Percentiles rank a stretch among this genome's conserved stretches.
Conservation (phyloP, 2,888 invertebrate species). For the Molanna angustata region DNA sequence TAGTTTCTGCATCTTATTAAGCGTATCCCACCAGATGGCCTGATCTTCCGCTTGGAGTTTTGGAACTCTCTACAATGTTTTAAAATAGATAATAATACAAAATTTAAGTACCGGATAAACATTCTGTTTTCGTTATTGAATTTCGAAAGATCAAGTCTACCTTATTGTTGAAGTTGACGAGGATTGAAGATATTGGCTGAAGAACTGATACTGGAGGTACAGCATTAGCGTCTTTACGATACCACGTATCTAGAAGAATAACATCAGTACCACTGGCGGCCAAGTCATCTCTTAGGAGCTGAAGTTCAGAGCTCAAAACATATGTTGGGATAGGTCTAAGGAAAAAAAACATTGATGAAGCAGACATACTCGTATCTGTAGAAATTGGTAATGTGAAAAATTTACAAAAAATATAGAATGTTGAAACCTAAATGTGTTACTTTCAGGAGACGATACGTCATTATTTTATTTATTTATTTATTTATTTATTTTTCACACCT, state of each 20-base stretch:
- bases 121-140: too few species aligned
- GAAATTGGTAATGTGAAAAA: too few species aligned
- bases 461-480: too few species aligned
- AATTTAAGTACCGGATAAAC: too few species aligned
- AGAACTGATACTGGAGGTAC: constrained; percentile 93
- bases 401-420: too few species aligned
- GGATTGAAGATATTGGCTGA: constrained; percentile 95
- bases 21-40: constrained; percentile 96
- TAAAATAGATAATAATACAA: too few species aligned
- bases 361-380: too few species aligned
- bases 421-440: too few species aligned
- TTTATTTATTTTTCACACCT: too few species aligned
- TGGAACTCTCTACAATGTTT: constrained; percentile 81
- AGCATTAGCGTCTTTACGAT: constrained; percentile 93
- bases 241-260: constrained; percentile 87
- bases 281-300: constrained; percentile 81
- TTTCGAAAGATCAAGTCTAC: too few species aligned
- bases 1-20: constrained; percentile 92
- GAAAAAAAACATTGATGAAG: too few species aligned
- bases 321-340: constrained; percentile 96
- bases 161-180: constrained; percentile 97
- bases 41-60: constrained; percentile 96
- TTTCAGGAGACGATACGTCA: too few species aligned
- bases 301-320: constrained; percentile 87
- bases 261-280: constrained; percentile 80